Base-by-base conservation (phyloP, 2,113 vertebrate species). In the Pelusios castaneus region DNA sequence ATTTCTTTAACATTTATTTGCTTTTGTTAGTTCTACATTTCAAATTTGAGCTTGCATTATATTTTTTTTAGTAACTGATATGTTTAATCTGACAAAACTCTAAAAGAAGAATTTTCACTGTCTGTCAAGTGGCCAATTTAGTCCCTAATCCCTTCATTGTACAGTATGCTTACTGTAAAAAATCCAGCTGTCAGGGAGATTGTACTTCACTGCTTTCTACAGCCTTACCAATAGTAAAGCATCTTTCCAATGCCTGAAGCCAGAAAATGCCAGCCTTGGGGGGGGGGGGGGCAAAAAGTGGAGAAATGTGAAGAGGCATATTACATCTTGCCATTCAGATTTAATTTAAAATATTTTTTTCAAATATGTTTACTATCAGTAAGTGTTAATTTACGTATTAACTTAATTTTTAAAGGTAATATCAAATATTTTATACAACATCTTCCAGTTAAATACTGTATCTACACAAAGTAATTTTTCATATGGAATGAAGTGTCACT, bases 381-480 rank as follows among this genome's bases (percentile, higher is more conserved):
- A 87, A 92, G 89, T 92, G 86, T 58, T 58, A 58, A n/a, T 92
- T 82, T 94, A 92, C 86, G 91, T 96, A 85, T 93, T 94, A 85
- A 92, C 80, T 93, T 49, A 55, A 96, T 82, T 87, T 89, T 1
- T 91, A 92, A 95, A 95, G 63, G 49, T 93, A 91, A 89, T 60
- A 87, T 96, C 96, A 88, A 96, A 94, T 96, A 94, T 90, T 75
- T 94, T 91, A 95, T 91, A 88, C 92, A 90, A 24, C 94, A 95
- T 95, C 91, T 96, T 97, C 90, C 87, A 95, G 89, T 97, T 97
- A 97, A 97, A 95, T 97, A 95, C 91, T 97, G 89, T 89, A 96
- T 94, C 97, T 94, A 93, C 93, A 85, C 97, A 95, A 97, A 97
- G 90, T 95, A 78, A 96, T 95, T 96, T 97, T 97, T 97, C 90